These are phyloP conservation scores for Corydoras sp. DNA, from an alignment of 2,113 vertebrate genomes.

Conservation along the genomic window DNA sequence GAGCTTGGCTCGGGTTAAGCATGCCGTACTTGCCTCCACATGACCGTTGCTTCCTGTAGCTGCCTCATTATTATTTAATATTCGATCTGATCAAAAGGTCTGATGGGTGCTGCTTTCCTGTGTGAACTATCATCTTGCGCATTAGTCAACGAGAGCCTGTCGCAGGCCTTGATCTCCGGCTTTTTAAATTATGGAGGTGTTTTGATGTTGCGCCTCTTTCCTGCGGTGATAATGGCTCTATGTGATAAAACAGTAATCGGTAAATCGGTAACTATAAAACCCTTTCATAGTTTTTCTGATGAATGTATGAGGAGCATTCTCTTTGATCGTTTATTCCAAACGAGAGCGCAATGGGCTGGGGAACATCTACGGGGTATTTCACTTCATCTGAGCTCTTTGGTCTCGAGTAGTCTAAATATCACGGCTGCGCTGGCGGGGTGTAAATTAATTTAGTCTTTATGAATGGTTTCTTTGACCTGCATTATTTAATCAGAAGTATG, in stretches of 20 bases:
- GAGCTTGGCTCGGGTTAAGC: constrained; percentile 22
- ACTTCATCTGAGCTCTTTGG: no score
- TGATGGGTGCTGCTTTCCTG: constrained; percentile 27
- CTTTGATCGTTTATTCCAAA: no score
- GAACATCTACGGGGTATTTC: no score
- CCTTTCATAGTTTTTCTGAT: no score
- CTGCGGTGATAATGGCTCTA: constrained; percentile 9
- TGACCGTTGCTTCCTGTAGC: constrained; percentile 14
- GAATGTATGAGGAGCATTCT: no score
- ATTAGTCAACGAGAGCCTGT: constrained; percentile 31
- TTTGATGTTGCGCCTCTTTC: constrained; percentile 17
- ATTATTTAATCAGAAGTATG: no score
- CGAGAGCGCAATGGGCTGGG: no score
- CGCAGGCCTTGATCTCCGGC: constrained; percentile 31
- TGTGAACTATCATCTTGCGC: constrained; percentile 25
- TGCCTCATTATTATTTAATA: constrained; percentile 44
- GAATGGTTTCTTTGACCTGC: no score
- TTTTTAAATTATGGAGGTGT: constrained; percentile 33
- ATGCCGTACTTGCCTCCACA: not conserved
- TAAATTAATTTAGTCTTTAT: no score
- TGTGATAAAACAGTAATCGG: constrained; percentile 18
- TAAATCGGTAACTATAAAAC: not conserved
- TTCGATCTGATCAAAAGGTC: constrained; percentile 41
- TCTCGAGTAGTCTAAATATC: no score
- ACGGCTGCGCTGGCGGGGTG: no score